These are phyloP conservation scores for Hippocampus zosterae DNA, from an alignment of 2,113 vertebrate genomes.

Conservation along the genomic window DNA sequence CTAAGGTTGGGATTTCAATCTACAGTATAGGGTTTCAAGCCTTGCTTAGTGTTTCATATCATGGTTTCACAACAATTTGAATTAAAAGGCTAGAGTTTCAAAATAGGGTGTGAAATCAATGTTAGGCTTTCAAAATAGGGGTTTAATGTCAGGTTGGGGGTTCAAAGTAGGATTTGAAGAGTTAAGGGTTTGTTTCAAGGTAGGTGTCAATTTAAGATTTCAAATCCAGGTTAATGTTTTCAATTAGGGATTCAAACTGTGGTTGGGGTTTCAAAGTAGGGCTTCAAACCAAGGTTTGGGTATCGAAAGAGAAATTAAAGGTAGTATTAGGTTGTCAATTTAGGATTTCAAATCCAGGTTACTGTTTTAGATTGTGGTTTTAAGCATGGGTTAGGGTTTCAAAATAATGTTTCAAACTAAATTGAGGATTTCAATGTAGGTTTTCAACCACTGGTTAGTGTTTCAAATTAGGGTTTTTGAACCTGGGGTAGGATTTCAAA, in stretches of 20 bases:
- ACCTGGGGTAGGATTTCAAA: neutral
- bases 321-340: no score
- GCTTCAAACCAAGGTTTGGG: neutral
- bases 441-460: neutral
- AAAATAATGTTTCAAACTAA: neutral
- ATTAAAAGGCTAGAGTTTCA: no score
- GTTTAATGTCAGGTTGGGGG: neutral
- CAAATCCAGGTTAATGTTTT: no score
- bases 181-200: no score
- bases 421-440: no score
- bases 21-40: neutral
- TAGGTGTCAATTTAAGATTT: no score
- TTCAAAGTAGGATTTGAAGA: neutral
- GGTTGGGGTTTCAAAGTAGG: neutral
- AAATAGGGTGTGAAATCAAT: no score
- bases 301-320: no score
- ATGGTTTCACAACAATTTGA: no score
- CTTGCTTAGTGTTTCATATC: no score
- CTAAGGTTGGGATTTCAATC: neutral
- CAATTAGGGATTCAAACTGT: neutral
- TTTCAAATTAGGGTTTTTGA: neutral
- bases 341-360: neutral
- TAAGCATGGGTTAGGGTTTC: neutral
- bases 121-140: no score
- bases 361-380: neutral